Evolutionary conservation across 1,140 invertebrate species (phyloP).

Genomic region (Argopecten irradians): DNA sequence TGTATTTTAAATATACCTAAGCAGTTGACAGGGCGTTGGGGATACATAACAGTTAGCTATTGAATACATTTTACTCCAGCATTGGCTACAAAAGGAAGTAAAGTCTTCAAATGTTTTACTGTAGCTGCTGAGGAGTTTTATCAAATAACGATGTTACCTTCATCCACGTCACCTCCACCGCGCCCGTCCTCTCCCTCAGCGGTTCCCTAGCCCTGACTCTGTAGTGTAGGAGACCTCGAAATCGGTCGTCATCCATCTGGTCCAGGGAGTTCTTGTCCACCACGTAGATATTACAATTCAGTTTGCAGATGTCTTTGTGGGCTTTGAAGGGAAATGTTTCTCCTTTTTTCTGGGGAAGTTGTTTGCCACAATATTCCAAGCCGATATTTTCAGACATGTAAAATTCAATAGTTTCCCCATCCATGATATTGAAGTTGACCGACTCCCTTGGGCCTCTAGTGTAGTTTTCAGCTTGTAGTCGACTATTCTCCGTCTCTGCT

Average conservation of each 20-base stretch:
- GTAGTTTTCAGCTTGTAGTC: background rate
- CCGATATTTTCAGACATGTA: background rate
- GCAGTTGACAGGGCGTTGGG: no score
- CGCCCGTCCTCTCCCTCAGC: background rate
- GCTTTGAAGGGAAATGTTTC: background rate
- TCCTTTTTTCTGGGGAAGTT: background rate
- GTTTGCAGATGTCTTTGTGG: background rate
- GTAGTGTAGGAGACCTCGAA: background rate
- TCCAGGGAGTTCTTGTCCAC: background rate
- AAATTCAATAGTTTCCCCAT: background rate
- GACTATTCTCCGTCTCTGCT: background rate
- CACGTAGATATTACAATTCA: background rate
- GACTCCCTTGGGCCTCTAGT: background rate
- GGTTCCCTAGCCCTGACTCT: background rate
- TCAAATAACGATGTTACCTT: no score
- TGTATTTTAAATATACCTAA: no score
- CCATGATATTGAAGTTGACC: background rate
- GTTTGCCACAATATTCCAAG: background rate
- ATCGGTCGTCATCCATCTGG: background rate
- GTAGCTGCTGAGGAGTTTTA: no score
- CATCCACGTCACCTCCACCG: background rate
- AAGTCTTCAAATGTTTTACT: no score
- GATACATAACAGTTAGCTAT: no score
- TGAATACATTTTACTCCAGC: no score
- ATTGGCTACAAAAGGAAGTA: no score